Evolutionary conservation across 2,797 vertebrate species (phyloP).

Genomic region (Okamejei kenojei): DNA sequence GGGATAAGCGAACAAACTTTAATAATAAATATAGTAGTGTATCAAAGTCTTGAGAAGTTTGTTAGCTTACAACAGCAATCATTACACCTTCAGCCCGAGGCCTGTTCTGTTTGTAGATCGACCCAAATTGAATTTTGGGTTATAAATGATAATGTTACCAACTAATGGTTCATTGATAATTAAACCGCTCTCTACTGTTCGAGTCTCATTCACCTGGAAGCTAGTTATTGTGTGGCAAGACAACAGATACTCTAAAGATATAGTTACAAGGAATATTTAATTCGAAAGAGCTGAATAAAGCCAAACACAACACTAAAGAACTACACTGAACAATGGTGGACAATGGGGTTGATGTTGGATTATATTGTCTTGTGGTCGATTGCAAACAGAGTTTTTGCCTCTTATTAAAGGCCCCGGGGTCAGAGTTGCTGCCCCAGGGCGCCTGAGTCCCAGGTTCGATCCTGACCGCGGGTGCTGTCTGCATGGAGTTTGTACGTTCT

Average conservation of each 20-base stretch:
- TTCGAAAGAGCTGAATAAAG: background rate
- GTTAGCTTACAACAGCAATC: background rate
- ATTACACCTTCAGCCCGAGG: background rate
- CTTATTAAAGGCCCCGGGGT: too few relatives aligned
- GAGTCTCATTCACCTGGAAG: background rate
- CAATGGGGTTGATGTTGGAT: background rate
- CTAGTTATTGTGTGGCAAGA: background rate
- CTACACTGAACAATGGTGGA: background rate
- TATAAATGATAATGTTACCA: constrained; percentile 22
- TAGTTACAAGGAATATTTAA: constrained; percentile 25
- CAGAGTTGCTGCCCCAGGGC: too few relatives aligned
- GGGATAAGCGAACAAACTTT: background rate
- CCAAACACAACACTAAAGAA: constrained; percentile 21
- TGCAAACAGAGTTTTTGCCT: background rate
- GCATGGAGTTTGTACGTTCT: too few relatives aligned
- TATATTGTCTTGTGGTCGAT: constrained; percentile 3
- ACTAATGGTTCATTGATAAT: background rate
- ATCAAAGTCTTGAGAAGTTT: background rate
- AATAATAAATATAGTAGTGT: background rate
- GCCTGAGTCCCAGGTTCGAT: too few relatives aligned
- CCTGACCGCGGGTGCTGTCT: too few relatives aligned
- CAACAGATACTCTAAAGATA: constrained; percentile 2
- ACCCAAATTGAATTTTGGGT: background rate
- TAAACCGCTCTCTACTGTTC: background rate
- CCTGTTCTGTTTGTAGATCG: background rate